phyloP scores from a whole-genome alignment of 2,888 invertebrate genomes.

The Bellardia pandia region DNA sequence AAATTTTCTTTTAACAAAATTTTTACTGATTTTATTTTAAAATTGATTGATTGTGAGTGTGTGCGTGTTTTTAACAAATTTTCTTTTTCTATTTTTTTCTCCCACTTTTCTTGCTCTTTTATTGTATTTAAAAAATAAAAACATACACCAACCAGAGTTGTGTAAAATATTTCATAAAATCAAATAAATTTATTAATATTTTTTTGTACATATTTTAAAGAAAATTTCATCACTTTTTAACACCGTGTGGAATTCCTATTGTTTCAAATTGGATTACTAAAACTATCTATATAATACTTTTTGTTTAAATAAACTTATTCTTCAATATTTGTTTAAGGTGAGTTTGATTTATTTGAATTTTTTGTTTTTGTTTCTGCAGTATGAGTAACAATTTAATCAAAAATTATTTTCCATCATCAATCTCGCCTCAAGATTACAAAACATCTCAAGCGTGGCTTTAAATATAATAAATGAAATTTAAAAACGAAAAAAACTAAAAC shows the following conservation, averaged over 20 bases:
- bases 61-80: not conserved
- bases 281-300: slow-evolving; percentile 6
- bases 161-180: slow-evolving; percentile 6
- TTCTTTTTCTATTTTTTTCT: slow-evolving; percentile 10
- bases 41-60: not conserved
- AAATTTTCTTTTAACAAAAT: not conserved
- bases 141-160: not conserved
- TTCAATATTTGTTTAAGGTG: slow-evolving; percentile 52
- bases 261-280: slow-evolving; percentile 46
- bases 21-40: not conserved
- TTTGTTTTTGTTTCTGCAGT: slow-evolving; percentile 54
- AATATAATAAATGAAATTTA: slow-evolving; percentile 4
- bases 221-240: slow-evolving; percentile 31
- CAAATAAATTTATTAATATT: slow-evolving; percentile 1
- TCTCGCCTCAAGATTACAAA: slow-evolving; percentile 65
- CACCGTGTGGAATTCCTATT: slow-evolving; percentile 5
- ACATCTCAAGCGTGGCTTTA: slow-evolving; percentile 69
- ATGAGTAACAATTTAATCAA: slow-evolving; percentile 25
- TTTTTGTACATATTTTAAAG: slow-evolving; percentile 39
- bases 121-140: not conserved
- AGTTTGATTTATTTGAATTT: slow-evolving; percentile 47
- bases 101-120: not conserved
- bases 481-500: slow-evolving; percentile 23
- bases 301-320: slow-evolving; percentile 21
- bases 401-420: slow-evolving; percentile 52